These are phyloP conservation scores for Corvus hawaiiensis DNA, from an alignment of 2,113 vertebrate genomes.

Conservation along the genomic window DNA sequence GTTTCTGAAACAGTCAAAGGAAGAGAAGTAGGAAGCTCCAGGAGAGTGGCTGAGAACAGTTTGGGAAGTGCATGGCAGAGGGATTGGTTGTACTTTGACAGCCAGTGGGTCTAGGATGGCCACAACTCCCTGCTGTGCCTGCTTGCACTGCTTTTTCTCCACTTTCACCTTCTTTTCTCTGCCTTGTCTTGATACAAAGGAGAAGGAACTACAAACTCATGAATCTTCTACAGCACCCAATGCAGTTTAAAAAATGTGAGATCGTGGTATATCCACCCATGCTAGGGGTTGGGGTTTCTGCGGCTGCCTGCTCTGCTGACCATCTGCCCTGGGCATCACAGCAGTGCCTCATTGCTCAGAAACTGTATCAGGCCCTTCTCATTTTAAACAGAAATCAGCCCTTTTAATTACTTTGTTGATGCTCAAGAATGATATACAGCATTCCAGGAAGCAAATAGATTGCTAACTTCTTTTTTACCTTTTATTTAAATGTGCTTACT, in stretches of 20 bases:
- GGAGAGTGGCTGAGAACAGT: not conserved
- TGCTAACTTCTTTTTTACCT: too few species aligned
- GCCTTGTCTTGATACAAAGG: not conserved
- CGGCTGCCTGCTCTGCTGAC: not conserved
- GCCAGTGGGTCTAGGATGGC: not conserved
- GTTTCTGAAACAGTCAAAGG: not conserved
- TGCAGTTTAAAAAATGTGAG: not conserved
- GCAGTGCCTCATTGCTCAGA: not conserved
- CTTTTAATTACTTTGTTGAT: not conserved
- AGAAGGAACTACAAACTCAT: not conserved
- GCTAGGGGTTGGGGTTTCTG: not conserved
- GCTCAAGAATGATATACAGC: not conserved
- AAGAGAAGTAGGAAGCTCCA: not conserved
- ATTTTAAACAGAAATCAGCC: not conserved
- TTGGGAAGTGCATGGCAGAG: not conserved
- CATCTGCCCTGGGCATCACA: not conserved
- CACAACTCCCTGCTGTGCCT: not conserved
- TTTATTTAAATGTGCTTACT: not conserved
- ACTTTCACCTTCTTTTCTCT: not conserved
- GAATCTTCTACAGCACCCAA: not conserved
- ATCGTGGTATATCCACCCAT: not conserved
- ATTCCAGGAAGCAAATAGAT: not conserved
- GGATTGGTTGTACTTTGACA: not conserved
- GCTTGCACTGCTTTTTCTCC: not conserved
- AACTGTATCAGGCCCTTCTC: not conserved